Conservation (phyloP, 1,140 invertebrate genomes). For the Zaprionus taronus region DNA sequence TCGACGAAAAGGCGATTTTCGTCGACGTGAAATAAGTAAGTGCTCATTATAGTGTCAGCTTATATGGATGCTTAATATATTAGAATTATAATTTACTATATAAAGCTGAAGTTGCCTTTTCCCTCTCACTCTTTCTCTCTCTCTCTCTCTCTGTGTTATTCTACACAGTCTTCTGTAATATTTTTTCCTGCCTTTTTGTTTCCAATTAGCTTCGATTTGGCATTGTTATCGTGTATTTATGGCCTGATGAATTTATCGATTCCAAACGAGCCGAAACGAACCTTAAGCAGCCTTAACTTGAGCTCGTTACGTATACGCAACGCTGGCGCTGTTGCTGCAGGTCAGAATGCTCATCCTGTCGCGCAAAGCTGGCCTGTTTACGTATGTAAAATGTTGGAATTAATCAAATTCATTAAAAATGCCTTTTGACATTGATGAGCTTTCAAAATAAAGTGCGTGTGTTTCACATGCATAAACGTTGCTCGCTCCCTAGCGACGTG, state of each 20-base stretch:
- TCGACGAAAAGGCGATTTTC: not conserved
- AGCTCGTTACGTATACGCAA: slow-evolving; percentile 41
- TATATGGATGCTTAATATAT: slow-evolving; percentile 2
- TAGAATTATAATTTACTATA: not conserved
- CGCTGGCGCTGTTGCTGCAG: not conserved
- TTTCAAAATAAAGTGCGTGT: slow-evolving; percentile 47
- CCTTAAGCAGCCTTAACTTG: slow-evolving; percentile 7
- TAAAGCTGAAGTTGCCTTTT: not conserved
- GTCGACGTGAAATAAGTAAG: not conserved
- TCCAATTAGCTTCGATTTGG: slow-evolving; percentile 12
- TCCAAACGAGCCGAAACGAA: slow-evolving; percentile 1
- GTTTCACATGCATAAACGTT: slow-evolving; percentile 35
- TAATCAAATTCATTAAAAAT: slow-evolving; percentile 72
- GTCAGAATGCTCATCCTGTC: not conserved
- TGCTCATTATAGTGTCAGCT: slow-evolving; percentile 1
- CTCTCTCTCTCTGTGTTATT: not conserved
- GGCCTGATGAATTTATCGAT: slow-evolving; percentile 9
- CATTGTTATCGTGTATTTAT: slow-evolving; percentile 11
- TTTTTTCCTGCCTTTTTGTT: slow-evolving; percentile 10
- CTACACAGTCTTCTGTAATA: not conserved
- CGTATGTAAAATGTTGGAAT: slow-evolving; percentile 46
- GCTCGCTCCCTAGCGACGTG: not conserved
- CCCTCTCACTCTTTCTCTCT: not conserved
- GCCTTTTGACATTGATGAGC: slow-evolving; percentile 66
- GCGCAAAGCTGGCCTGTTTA: slow-evolving; percentile 34